These are phyloP conservation scores for Sciurus niger DNA, from an alignment of 2,113 vertebrate genomes.

Conservation along the genomic window DNA sequence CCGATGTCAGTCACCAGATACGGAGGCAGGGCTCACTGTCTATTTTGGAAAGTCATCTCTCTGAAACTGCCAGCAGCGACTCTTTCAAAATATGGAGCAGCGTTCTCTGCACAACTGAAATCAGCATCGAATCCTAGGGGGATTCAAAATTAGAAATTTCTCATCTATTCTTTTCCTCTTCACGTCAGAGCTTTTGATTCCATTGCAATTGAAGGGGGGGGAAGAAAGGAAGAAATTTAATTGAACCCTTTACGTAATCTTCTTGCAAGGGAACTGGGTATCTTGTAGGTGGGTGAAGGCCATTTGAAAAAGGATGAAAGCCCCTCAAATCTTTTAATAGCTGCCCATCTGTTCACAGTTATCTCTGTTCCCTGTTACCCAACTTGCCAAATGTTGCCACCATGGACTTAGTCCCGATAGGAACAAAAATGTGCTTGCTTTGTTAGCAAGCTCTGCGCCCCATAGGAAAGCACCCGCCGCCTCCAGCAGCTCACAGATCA, in stretches of 20 bases:
- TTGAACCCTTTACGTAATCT: constrained; percentile 76
- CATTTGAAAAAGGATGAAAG: constrained; percentile 72
- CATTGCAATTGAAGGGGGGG: neutral
- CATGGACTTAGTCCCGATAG: constrained; percentile 2
- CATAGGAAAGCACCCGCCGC: neutral
- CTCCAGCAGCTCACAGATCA: neutral
- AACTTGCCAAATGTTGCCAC: constrained; percentile 78
- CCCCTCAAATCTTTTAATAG: constrained; percentile 80
- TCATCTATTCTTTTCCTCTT: constrained; percentile 81
- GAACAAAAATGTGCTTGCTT: constrained; percentile 36
- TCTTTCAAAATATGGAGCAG: constrained; percentile 83
- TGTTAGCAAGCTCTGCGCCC: constrained; percentile 36
- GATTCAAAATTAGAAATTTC: constrained; percentile 84
- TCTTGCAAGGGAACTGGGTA: constrained; percentile 58
- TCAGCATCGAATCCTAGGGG: constrained; percentile 74
- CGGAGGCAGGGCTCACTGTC: neutral
- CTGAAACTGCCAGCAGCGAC: constrained; percentile 58
- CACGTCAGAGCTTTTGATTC: constrained; percentile 80
- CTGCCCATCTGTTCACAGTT: constrained; percentile 79
- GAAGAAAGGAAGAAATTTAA: constrained; percentile 57
- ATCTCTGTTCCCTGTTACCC: constrained; percentile 66
- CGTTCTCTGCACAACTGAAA: constrained; percentile 69
- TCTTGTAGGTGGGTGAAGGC: constrained; percentile 72
- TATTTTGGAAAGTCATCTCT: constrained; percentile 78
- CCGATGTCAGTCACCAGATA: constrained; percentile 56